Evolutionary conservation across 2,797 vertebrate genomes (phyloP), one percentile per base, ranked within the genome.

Genomic region (Oreochromis mossambicus): DNA sequence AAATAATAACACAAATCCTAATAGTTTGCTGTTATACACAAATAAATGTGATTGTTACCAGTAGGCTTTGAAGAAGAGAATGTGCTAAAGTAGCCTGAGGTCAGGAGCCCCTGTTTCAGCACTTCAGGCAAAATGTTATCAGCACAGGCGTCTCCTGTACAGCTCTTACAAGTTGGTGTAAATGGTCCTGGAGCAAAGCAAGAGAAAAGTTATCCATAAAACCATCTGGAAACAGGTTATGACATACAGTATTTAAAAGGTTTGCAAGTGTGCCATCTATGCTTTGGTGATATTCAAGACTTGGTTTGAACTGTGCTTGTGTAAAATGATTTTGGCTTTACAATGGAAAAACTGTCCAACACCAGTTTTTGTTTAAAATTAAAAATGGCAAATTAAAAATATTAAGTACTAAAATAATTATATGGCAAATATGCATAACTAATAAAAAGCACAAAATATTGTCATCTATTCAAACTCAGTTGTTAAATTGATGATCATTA

Each of bases 71-170:
- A 68, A 70, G 90, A 5, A 1, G 78, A 91, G 21, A 83, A 29
- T 14, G 80, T 0, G 41, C 29, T 83, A 48, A 96, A 96, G 90
- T 96, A 97, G 78, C 96, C 96, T 7, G 96, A 95, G 3, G 96
- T 97, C 46, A 96, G 89, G 32, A 92, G 89, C 6, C 92, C 83
- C 46, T 90, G 51, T n/a, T 56, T 13, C 34, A 92, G 50, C 21
- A 96, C 4, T 1, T 91, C 90, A 34, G 89, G 87, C 63, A 96
- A 88, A 10, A 97, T 78, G 90, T 96, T 96, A 86, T 94, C 58
- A 1, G 3, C 11, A 34, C 96, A 97, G 12, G 85, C 26, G 1
- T 24, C 54, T 3, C 11, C 88, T 14, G 2, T 75, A 75, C 96
- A 97, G 82, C 81, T 94, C 52, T 84, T 93, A 56, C 96, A 96